Conservation (phyloP, 2,797 vertebrate genomes). For the Sibirionetta formosa region DNA sequence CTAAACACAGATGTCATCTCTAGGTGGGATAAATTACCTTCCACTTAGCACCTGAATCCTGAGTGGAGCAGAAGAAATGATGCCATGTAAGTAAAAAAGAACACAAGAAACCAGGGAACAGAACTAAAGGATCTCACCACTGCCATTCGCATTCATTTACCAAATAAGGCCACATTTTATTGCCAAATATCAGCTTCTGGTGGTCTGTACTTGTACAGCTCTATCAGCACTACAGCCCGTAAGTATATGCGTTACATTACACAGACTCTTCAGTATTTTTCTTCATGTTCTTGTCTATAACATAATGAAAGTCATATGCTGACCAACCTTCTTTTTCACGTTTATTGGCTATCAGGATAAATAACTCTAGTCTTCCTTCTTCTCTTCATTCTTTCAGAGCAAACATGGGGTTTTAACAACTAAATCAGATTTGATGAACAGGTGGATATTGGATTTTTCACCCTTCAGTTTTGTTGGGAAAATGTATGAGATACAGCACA, state of each 20-base stretch:
- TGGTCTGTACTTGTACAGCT: too few species aligned
- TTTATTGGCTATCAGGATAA: background rate
- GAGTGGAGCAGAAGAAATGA: background rate
- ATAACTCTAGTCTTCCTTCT: background rate
- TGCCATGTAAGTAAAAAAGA: accelerated
- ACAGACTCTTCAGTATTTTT: background rate
- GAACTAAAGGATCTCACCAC: background rate
- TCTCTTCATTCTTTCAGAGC: background rate
- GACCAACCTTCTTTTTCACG: background rate
- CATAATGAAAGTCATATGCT: background rate
- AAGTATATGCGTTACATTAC: background rate
- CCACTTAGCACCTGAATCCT: background rate
- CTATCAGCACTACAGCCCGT: background rate
- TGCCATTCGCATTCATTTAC: background rate
- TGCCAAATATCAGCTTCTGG: background rate
- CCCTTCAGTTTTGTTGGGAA: background rate
- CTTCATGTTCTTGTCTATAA: background rate
- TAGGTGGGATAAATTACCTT: background rate
- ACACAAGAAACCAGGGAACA: background rate
- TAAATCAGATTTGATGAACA: background rate
- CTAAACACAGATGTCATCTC: background rate
- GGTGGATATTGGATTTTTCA: background rate
- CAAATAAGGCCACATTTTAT: background rate
- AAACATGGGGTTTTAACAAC: background rate
- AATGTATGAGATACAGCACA: background rate